Evolutionary conservation across 2,797 vertebrate genomes (phyloP).

Genomic region (Cryptoblepharus egeriae): DNA sequence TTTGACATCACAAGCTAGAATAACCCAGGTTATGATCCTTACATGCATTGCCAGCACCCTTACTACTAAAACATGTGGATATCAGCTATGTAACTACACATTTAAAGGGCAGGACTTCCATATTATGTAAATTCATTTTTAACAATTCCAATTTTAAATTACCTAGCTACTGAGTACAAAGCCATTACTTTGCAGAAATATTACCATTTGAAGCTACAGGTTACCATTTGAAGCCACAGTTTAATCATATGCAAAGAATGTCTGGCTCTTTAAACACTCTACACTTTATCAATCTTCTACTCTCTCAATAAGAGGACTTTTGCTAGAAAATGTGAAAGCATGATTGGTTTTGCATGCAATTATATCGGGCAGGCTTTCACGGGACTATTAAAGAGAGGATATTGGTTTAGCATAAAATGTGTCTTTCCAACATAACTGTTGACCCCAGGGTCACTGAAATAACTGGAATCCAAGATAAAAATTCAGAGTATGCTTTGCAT

Average conservation of each 20-base stretch:
- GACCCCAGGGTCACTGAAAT: background rate
- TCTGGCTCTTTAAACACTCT: background rate
- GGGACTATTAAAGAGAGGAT: background rate
- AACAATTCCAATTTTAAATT: background rate
- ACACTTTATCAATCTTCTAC: background rate
- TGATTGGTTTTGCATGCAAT: background rate
- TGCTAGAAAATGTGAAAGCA: background rate
- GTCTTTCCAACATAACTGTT: background rate
- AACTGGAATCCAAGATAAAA: background rate
- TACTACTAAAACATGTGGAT: too few relatives aligned
- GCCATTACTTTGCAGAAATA: slow-evolving; percentile 6
- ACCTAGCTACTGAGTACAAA: background rate
- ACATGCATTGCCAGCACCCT: background rate
- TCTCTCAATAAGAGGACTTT: background rate
- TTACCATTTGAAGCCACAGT: too few relatives aligned
- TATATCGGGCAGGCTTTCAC: background rate
- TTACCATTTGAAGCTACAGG: background rate
- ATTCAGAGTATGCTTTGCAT: background rate
- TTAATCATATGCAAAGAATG: background rate
- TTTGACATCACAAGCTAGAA: background rate
- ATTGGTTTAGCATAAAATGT: background rate
- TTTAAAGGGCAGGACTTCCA: background rate
- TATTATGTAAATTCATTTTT: background rate
- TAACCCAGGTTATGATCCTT: background rate
- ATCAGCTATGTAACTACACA: background rate